These are phyloP conservation scores for Mactra quadrangularis DNA, from an alignment of 1,140 invertebrate genomes.

Conservation along the genomic window DNA sequence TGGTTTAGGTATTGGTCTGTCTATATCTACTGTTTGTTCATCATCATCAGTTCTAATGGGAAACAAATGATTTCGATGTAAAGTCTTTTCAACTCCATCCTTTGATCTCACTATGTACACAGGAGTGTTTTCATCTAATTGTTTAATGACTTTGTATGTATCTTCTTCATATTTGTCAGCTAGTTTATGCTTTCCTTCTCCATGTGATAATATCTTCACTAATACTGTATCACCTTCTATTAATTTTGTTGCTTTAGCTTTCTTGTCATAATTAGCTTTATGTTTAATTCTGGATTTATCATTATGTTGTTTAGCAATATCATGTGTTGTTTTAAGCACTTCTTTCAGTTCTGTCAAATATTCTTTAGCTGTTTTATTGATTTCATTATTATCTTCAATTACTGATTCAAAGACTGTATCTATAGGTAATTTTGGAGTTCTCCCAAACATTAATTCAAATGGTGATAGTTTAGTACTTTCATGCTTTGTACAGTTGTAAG, in stretches of 20 bases:
- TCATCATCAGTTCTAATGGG: background rate
- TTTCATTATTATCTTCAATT: background rate
- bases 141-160: background rate
- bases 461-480: slow-evolving; percentile 25
- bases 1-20: too few relatives aligned
- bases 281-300: background rate
- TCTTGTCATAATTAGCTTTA: slow-evolving; percentile 15
- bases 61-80: slow-evolving; percentile 14
- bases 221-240: slow-evolving; percentile 1
- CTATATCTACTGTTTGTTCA: too few relatives aligned
- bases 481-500: slow-evolving; percentile 37
- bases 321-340: slow-evolving; percentile 3
- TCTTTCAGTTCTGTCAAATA: background rate
- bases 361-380: background rate
- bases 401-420: slow-evolving; percentile 28
- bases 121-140: slow-evolving; percentile 25
- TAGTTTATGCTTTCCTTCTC: slow-evolving; percentile 21
- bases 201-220: background rate
- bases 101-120: background rate
- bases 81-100: background rate
- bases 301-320: background rate
- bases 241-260: background rate
- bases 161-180: slow-evolving; percentile 32
- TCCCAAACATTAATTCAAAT: slow-evolving; percentile 46
- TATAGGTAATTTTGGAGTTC: slow-evolving; percentile 38